phyloP scores from a whole-genome alignment of 2,888 invertebrate genomes.

The Watsonalla cultraria region DNA sequence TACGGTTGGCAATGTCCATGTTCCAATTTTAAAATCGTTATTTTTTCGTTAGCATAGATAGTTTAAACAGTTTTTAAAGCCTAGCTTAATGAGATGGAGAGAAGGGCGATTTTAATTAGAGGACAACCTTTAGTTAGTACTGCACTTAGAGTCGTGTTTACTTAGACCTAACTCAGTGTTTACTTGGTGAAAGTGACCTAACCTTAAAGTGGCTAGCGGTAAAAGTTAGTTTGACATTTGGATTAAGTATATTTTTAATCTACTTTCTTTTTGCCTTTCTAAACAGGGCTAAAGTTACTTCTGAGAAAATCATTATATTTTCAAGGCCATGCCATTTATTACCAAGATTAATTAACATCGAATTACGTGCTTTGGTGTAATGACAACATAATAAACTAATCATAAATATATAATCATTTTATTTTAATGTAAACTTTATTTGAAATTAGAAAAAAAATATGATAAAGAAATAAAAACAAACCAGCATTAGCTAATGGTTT shows the following conservation, averaged over 20 bases:
- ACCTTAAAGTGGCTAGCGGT: constrained; percentile 33
- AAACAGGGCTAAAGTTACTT: not conserved
- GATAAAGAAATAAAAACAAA: not conserved
- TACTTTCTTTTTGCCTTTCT: constrained; percentile 2
- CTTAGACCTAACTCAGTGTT: constrained; percentile 23
- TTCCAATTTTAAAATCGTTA: not conserved
- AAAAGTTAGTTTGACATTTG: constrained; percentile 40
- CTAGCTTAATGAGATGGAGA: not conserved
- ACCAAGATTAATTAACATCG: no score
- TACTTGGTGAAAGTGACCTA: constrained; percentile 42
- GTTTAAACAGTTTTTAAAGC: not conserved
- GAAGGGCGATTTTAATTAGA: not conserved
- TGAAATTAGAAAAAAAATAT: no score
- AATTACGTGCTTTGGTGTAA: no score
- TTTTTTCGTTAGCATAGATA: no score
- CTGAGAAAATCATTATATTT: no score
- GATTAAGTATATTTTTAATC: constrained; percentile 4
- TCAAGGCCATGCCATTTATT: no score
- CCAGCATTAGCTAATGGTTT: not conserved
- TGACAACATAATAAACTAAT: no score
- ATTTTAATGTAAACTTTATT: no score
- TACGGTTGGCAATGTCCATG: not conserved
- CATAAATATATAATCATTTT: no score
- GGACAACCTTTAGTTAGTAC: not conserved
- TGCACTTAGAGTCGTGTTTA: constrained; percentile 19